Conservation (phyloP, 2,888 invertebrate genomes). For the Papilio elwesi region DNA sequence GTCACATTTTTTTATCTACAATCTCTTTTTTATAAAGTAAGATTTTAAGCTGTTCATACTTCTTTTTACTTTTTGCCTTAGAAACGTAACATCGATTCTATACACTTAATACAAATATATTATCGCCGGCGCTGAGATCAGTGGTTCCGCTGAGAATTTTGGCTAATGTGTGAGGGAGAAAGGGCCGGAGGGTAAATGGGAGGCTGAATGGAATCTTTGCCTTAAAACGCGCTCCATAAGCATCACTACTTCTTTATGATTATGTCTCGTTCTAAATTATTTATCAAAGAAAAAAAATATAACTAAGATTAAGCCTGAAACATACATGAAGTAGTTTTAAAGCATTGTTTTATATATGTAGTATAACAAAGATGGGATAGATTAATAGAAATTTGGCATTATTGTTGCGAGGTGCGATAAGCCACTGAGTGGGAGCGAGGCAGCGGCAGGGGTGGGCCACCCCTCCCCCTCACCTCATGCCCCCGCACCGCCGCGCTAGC, state of each 20-base stretch:
- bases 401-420: conserved; percentile 43
- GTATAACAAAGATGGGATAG: conserved; percentile 3
- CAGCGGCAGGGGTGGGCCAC: conserved; percentile 54
- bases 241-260: background rate
- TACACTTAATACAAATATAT: conserved; percentile 45
- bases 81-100: conserved; percentile 29
- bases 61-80: background rate
- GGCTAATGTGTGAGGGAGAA: conserved; percentile 60
- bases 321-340: background rate
- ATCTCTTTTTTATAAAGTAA: background rate
- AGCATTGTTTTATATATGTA: background rate
- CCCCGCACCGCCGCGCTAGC: conserved; percentile 67
- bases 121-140: conserved; percentile 45
- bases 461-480: conserved; percentile 65
- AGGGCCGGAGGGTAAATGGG: conserved; percentile 49
- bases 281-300: background rate
- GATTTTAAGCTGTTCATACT: too few species aligned
- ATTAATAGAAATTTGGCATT: conserved; percentile 37
- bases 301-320: background rate
- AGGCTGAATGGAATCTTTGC: conserved; percentile 50
- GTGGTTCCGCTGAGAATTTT: conserved; percentile 54
- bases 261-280: background rate
- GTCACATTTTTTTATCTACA: background rate
- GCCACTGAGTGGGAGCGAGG: conserved; percentile 56
- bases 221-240: conserved; percentile 63